Evolutionary conservation across 2,113 vertebrate species (phyloP).

Genomic region (Cheilinus undulatus): DNA sequence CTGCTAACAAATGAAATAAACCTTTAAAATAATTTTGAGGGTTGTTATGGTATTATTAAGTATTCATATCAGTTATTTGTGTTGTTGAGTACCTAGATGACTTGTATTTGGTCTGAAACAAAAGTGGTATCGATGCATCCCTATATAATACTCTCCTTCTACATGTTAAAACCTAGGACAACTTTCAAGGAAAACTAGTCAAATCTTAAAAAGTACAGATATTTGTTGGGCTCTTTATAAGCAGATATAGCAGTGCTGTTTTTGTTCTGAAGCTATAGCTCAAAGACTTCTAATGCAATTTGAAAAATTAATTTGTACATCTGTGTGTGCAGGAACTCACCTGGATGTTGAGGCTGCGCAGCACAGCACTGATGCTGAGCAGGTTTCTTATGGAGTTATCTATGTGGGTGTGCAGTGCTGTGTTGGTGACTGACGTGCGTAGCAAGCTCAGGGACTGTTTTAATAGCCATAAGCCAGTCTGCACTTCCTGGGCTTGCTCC

Average conservation of each 20-base stretch:
- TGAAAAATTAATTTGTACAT: background rate
- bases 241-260: background rate
- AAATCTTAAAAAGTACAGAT: background rate
- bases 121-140: too few species aligned
- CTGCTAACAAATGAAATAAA: too few species aligned
- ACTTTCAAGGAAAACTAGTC: background rate
- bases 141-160: too few species aligned
- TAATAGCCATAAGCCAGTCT: constrained; percentile 82
- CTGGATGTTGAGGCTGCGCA: constrained; percentile 84
- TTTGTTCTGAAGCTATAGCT: background rate
- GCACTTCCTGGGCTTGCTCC: constrained; percentile 82
- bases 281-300: background rate
- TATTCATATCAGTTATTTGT: too few species aligned
- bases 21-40: too few species aligned
- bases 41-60: too few species aligned
- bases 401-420: constrained; percentile 77
- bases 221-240: background rate
- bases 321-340: constrained; percentile 38
- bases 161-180: too few species aligned
- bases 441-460: constrained; percentile 75
- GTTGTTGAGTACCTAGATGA: too few species aligned
- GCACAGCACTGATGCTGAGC: constrained; percentile 78
- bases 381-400: constrained; percentile 82
- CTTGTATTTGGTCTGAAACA: too few species aligned
- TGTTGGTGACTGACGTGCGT: constrained; percentile 72